Conservation (phyloP, 2,888 invertebrate genomes). For the Scaptomyza cyrtandrae region DNA sequence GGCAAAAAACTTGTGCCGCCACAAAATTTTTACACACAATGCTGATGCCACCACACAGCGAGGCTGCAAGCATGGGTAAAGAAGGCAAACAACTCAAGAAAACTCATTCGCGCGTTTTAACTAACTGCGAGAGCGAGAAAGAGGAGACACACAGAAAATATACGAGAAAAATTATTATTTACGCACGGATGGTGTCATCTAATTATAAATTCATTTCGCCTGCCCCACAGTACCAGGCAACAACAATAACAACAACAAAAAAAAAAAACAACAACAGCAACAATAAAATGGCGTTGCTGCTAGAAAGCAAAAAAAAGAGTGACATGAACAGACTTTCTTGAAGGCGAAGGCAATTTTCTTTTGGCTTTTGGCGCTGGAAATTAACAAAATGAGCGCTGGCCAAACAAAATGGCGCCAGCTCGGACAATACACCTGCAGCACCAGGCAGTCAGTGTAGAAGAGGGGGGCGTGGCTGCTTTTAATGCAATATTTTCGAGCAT, state of each 20-base stretch:
- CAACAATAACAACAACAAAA: conserved; percentile 2
- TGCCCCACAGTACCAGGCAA: conserved; percentile 37
- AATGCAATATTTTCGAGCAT: conserved; percentile 74
- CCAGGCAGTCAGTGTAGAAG: conserved; percentile 2
- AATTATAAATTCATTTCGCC: conserved; percentile 84
- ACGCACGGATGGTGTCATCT: conserved; percentile 85
- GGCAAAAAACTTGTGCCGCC: conserved; percentile 68
- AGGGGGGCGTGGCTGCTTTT: conserved; percentile 55
- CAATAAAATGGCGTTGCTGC: conserved; percentile 46
- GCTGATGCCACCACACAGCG: conserved; percentile 29
- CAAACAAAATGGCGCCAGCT: conserved; percentile 66
- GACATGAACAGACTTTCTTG: conserved; percentile 41
- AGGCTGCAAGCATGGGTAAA: background rate
- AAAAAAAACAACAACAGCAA: no score
- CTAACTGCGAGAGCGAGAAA: conserved; percentile 67
- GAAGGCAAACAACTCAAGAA: conserved; percentile 62
- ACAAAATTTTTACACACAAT: conserved; percentile 70
- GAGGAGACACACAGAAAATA: conserved; percentile 23
- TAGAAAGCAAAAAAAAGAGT: conserved; percentile 8
- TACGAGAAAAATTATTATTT: conserved; percentile 81
- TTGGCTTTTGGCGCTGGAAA: conserved; percentile 63
- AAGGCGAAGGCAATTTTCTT: conserved; percentile 63
- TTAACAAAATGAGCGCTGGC: conserved; percentile 71
- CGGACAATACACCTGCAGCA: conserved; percentile 75
- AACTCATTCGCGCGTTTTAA: conserved; percentile 79